These are phyloP conservation scores for Zoanthus sociatus DNA, from an alignment of 92 coral and sea anemone species.

Conservation along the genomic window DNA sequence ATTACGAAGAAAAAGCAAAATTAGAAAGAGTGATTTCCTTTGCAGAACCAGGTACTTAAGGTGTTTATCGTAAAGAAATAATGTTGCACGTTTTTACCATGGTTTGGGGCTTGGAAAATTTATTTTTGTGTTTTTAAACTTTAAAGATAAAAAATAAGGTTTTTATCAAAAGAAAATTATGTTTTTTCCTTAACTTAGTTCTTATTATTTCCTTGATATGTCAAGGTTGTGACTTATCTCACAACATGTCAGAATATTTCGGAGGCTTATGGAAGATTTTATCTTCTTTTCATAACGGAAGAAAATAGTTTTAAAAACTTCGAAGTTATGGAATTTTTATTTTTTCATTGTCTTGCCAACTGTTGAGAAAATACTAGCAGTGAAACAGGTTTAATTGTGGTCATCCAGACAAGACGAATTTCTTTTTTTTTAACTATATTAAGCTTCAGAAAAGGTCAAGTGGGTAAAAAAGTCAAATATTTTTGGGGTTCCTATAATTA, in stretches of 20 bases:
- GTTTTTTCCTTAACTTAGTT: not conserved
- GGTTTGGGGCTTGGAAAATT: not conserved
- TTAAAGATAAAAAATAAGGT: not conserved
- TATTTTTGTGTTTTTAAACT: not conserved
- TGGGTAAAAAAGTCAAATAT: not conserved
- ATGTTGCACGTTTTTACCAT: not conserved
- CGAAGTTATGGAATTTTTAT: too few relatives aligned
- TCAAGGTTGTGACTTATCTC: not conserved
- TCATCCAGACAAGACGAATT: not conserved
- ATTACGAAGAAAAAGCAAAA: constrained; percentile 13
- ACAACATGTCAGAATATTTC: not conserved
- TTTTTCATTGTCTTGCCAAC: too few relatives aligned
- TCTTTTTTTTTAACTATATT: not conserved
- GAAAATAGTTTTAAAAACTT: not conserved
- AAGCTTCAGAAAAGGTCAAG: constrained; percentile 16
- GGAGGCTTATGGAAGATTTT: not conserved
- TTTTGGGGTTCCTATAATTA: not conserved
- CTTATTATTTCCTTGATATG: not conserved
- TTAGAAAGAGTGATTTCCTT: constrained; percentile 28
- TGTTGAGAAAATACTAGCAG: too few relatives aligned
- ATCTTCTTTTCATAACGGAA: not conserved
- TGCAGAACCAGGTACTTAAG: constrained; percentile 35
- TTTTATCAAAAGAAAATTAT: not conserved
- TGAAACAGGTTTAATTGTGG: not conserved
- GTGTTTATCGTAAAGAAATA: not conserved